Percentiles rank a stretch among this genome's conserved stretches.
Evolutionary conservation across 2,888 invertebrate species (phyloP).

Genomic region (Chorisops tibialis): DNA sequence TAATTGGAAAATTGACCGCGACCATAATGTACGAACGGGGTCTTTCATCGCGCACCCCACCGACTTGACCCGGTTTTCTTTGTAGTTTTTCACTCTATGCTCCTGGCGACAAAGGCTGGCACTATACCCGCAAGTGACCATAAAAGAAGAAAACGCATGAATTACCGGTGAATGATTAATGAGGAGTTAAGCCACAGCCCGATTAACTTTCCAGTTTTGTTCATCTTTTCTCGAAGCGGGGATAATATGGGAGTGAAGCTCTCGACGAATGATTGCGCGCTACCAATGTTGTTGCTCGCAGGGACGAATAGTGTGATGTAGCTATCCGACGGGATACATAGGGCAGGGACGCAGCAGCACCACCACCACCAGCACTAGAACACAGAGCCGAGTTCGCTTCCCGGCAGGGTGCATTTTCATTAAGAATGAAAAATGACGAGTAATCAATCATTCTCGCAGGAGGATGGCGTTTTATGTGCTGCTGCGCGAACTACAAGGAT

Average conservation of each 20-base stretch:
- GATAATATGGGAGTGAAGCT: background rate
- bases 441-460: conserved; percentile 52
- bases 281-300: too few relatives aligned
- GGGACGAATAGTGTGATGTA: too few relatives aligned
- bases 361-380: background rate
- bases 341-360: too few relatives aligned
- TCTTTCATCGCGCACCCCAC: too few relatives aligned
- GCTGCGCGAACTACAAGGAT: background rate
- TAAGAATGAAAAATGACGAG: conserved; percentile 55
- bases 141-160: conserved; percentile 9
- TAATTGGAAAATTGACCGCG: too few relatives aligned
- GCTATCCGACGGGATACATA: too few relatives aligned
- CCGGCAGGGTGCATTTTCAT: conserved; percentile 54
- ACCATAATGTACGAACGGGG: too few relatives aligned
- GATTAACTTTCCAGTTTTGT: conserved; percentile 16
- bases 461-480: conserved; percentile 15
- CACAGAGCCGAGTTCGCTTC: background rate
- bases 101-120: too few relatives aligned
- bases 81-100: too few relatives aligned
- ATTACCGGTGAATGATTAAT: conserved; percentile 29
- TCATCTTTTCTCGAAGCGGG: background rate
- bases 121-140: background rate
- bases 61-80: too few relatives aligned
- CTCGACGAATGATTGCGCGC: background rate
- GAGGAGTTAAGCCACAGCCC: conserved; percentile 28